A percentile compares a stretch with the other conserved stretches of the same genome.
These are phyloP conservation scores for Vulpes lagopus DNA, from an alignment of 2,113 vertebrate species.

Conservation along the genomic window DNA sequence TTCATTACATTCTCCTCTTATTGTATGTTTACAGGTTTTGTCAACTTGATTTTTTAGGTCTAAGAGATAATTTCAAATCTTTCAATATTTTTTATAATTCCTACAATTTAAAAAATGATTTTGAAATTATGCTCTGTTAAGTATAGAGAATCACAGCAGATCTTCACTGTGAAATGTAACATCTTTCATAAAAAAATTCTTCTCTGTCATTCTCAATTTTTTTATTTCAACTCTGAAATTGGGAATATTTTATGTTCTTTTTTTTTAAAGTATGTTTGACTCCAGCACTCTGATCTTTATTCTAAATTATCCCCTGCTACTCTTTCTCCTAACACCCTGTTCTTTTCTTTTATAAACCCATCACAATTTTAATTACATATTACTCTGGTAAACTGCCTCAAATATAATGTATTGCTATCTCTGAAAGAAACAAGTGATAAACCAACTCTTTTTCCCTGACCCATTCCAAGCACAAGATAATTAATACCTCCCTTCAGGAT, in stretches of 20 bases:
- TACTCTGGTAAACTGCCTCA: constrained; percentile 4
- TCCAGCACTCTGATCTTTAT: background rate
- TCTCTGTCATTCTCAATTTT: background rate
- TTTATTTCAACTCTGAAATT: background rate
- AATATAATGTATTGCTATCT: background rate
- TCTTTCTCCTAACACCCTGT: background rate
- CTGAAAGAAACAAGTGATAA: background rate
- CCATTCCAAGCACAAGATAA: background rate
- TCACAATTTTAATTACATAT: background rate
- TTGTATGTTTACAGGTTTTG: background rate
- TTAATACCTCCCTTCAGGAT: background rate
- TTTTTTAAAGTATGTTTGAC: background rate
- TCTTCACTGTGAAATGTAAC: background rate
- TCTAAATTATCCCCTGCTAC: background rate
- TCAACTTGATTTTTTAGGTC: constrained; percentile 15
- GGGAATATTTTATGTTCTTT: background rate
- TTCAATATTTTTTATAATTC: background rate
- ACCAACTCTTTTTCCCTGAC: background rate
- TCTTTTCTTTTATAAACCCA: background rate
- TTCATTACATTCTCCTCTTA: background rate
- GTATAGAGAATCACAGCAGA: background rate
- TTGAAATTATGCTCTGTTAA: background rate
- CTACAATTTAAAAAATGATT: background rate
- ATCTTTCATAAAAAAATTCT: background rate
- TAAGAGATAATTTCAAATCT: background rate